Evolutionary conservation across 2,113 vertebrate genomes (phyloP).

Genomic region (Pleuronectes platessa): DNA sequence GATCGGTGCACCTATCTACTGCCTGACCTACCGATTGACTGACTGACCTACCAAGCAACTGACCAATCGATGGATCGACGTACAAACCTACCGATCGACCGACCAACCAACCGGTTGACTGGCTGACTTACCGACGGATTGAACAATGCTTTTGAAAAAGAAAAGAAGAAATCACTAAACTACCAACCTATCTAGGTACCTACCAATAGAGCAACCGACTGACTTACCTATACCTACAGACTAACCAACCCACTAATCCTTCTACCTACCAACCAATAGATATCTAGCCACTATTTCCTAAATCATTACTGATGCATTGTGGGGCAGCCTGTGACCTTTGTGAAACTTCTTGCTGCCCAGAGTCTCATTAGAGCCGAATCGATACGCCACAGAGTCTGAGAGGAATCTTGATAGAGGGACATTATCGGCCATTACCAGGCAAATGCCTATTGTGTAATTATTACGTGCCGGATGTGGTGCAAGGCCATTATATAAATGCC

Average conservation of each 20-base stretch:
- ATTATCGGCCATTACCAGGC: conserved; percentile 65
- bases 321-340: conserved; percentile 48
- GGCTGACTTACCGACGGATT: neutral
- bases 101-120: too few relatives aligned
- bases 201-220: neutral
- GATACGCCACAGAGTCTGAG: conserved; percentile 57
- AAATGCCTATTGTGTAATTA: conserved; percentile 58
- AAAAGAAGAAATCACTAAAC: neutral
- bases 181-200: neutral
- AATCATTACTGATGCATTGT: conserved; percentile 19
- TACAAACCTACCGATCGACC: too few relatives aligned
- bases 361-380: conserved; percentile 62
- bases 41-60: too few relatives aligned
- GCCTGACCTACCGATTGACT: too few relatives aligned
- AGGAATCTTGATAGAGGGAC: conserved; percentile 59
- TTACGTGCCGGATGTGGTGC: conserved; percentile 36
- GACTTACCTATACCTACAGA: neutral
- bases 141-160: neutral
- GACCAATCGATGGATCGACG: too few relatives aligned
- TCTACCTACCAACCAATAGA: neutral
- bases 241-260: neutral
- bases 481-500: conserved; percentile 58
- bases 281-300: neutral
- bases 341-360: conserved; percentile 45
- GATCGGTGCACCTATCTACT: too few relatives aligned